Evolutionary conservation across 2,797 vertebrate genomes (phyloP), one percentile per base, ranked within the genome.

Genomic region (Gymnoscopelus microlampas): DNA sequence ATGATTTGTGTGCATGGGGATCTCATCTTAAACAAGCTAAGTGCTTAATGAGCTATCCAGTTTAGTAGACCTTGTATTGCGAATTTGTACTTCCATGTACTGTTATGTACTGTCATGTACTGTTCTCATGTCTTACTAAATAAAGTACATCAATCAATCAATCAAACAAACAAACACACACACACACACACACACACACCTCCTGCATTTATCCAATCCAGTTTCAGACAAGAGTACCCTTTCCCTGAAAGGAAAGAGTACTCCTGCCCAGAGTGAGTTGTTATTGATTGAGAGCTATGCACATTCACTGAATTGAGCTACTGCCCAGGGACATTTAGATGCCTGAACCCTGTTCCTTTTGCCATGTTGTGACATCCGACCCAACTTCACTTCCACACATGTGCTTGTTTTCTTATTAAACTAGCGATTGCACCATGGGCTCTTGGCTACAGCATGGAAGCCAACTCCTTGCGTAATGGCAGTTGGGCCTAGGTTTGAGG

Each of bases 331-430:
- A 73, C 80, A 83, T 90, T 85, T 76, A 79, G 55, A 75, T 13
- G 53, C 55, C 70, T 73, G 49, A 57, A 70, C 85, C 9, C 81
- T 62, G 73, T 66, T 79, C 53, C 47, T 63, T 78, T 79, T 89
- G 90, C 77, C 89, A 88, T 68, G 19, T 63, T 85, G 81, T 91
- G 58, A 88, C 89, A 79, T 56, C 58, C 64, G 85, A 54, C 84
- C 81, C 82, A 11, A 49, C 63, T 71, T 64, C 65, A 70, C 84
- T 59, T 79, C 51, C 5, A 76, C 7, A 68, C 73, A 68, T 4
- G 63, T 83, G 76, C 84, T 90, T 94, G 92, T 93, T 92, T 93
- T 92, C 86, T 87, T 62, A 56, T 84, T 85, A 71, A 89, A 83
- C 70, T 72, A 69, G 75, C n/a, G 3, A 82, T 88, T 84, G 77